Evolutionary conservation across 2,113 vertebrate species (phyloP), one percentile per base, ranked within the genome.

Genomic region (Euleptes europaea): DNA sequence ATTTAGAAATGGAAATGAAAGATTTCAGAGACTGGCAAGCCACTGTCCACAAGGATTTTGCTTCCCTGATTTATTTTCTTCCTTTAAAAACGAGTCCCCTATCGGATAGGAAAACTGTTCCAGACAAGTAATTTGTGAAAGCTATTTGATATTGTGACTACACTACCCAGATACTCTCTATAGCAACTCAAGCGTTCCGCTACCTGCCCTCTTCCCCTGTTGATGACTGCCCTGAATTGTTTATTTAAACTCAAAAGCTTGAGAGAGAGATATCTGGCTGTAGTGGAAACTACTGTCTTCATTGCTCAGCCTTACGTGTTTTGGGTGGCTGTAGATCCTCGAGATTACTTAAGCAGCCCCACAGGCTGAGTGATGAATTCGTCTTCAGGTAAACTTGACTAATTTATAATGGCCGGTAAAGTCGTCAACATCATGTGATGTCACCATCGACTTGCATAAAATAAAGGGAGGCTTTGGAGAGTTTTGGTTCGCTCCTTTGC

Each of bases 161-260:
- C 73, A 42, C 63, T 86, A 82, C 31, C 11, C 81, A 92, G 83
- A 86, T 79, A 82, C 0, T 0, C 0, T 88, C 77, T 89, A 44
- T 74, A 88, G 85, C 8, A 81, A 26, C 75, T 90, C 88, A 71
- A 77, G 38, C 35, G 9, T 54, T 84, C n/a, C 38, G 17, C 47
- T n/a, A 63, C 63, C 19, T 57, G n/a, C 42, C 44, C 51, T 69
- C 9, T 63, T 77, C 33, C 67, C 26, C 79, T 84, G 80, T 65
- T 88, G 60, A 79, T 83, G 65, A 69, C 78, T 91, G 35, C 3
- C 0, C 88, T 42, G 69, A 92, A 88, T 87, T 13, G 73, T 89
- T 94, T 88, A 86, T 89, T 94, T 93, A 91, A 95, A 89, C 67
- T 82, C 80, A 86, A n/a, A 94, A 94, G 85, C 74, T 42, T 65